Evolutionary conservation across 2,797 vertebrate genomes (phyloP).

Genomic region (Choloepus didactylus): DNA sequence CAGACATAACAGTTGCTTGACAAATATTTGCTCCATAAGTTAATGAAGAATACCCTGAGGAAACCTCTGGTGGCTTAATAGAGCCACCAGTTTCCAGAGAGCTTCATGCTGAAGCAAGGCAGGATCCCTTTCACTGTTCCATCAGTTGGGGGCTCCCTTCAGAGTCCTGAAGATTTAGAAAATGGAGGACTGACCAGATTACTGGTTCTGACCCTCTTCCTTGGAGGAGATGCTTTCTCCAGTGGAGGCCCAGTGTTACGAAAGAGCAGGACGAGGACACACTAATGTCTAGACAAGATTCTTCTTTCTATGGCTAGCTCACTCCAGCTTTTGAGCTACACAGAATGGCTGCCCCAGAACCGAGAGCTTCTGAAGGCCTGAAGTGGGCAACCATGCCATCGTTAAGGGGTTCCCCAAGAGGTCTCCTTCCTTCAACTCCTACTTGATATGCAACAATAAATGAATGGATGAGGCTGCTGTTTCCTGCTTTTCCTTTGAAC

Average conservation of each 20-base stretch:
- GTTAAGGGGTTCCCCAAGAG: background rate
- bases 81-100: background rate
- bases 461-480: background rate
- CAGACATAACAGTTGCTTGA: background rate
- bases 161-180: background rate
- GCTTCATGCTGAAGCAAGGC: background rate
- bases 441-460: background rate
- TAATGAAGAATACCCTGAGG: background rate
- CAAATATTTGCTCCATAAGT: background rate
- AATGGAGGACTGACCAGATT: background rate
- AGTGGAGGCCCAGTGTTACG: background rate
- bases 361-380: background rate
- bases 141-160: background rate
- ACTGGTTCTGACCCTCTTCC: background rate
- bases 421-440: background rate
- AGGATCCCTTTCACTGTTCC: background rate
- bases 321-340: background rate
- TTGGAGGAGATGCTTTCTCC: background rate
- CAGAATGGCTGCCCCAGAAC: background rate
- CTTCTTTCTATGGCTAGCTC: background rate
- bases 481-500: background rate
- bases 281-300: background rate
- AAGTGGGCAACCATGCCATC: background rate
- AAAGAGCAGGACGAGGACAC: background rate
- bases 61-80: background rate